Evolutionary conservation across 2,888 invertebrate species (phyloP).

Genomic region (Eurois occulta): DNA sequence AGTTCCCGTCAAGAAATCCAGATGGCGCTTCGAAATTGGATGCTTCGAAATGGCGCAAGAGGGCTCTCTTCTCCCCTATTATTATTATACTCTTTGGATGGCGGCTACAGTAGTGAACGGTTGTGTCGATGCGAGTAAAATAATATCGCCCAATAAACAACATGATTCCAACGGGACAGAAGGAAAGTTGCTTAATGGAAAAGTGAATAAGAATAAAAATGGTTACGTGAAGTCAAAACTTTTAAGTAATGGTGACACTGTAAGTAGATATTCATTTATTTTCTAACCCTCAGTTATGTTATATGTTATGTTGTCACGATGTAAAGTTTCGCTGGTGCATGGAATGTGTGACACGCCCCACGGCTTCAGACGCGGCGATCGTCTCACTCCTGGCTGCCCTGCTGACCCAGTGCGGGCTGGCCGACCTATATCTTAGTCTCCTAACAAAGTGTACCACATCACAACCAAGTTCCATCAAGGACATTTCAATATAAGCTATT

Average conservation of each 20-base stretch:
- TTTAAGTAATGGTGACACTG: slow-evolving; percentile 76
- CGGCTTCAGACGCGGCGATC: not conserved
- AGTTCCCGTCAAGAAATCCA: too few relatives aligned
- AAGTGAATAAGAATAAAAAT: slow-evolving; percentile 76
- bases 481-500: not conserved
- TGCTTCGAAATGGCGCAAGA: too few relatives aligned
- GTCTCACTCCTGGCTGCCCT: not conserved
- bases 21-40: too few relatives aligned
- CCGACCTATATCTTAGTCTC: not conserved
- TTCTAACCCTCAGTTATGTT: slow-evolving; percentile 63
- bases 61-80: too few relatives aligned
- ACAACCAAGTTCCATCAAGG: not conserved
- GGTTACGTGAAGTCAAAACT: slow-evolving; percentile 76
- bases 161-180: slow-evolving; percentile 74
- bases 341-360: slow-evolving; percentile 36
- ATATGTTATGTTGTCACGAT: not conserved
- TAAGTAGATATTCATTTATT: slow-evolving; percentile 78
- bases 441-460: not conserved
- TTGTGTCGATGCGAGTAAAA: slow-evolving; percentile 68
- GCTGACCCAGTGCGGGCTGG: slow-evolving; percentile 7
- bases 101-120: slow-evolving; percentile 74
- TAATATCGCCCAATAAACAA: slow-evolving; percentile 64
- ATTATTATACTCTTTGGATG: too few relatives aligned
- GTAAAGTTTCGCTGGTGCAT: slow-evolving; percentile 13
- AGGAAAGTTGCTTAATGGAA: slow-evolving; percentile 76